Base-by-base conservation (phyloP, 2,113 vertebrate species). In the Ammodytes dubius region DNA sequence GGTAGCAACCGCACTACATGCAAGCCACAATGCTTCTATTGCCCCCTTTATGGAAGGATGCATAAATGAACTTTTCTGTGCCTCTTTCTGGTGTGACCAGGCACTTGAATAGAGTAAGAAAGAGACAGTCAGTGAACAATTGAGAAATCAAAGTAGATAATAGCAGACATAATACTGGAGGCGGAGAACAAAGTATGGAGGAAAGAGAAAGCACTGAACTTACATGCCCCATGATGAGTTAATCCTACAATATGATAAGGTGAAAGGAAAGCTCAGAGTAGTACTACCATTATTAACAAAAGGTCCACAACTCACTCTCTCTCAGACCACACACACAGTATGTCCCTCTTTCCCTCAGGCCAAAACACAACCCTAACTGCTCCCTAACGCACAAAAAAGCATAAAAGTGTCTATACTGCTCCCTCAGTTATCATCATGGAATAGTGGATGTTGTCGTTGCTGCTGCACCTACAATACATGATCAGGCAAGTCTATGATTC, bases 401-500 rank as follows among this genome's bases (percentile, higher is more conserved):
- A 65, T 60, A 52, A 50, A 46, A 37, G 57, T 43, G 13, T 54
- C 71, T 53, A 46, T 3, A 8, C 27, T 14, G 39, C 53, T 68
- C 17, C 27, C 53, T 59, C 42, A 58, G 64, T 35, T 14, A 42
- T 54, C 15, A 57, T 66, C 35, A 60, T 74, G 66, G 72, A 79
- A 70, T 37, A 79, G 5, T 63, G 45, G 63, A 83, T 86, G 85
- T 68, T 70, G 68, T 56, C 68, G 15, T 52, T 64, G 57, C 35
- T 59, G 76, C 47, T 69, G 0, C 77, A 74, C 69, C 85, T 65
- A 82, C 74, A 69, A 74, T 53, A 82, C 91, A 92, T 82, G 92
- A 93, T 81, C 88, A 81, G 93, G 81, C 88, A 91, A 68, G 91
- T 66, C 88, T 81, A 52, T 81, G 90, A 89, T 67, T 93, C 92